Evolutionary conservation across 2,888 invertebrate genomes (phyloP).

Genomic region (Hermodice carunculata): DNA sequence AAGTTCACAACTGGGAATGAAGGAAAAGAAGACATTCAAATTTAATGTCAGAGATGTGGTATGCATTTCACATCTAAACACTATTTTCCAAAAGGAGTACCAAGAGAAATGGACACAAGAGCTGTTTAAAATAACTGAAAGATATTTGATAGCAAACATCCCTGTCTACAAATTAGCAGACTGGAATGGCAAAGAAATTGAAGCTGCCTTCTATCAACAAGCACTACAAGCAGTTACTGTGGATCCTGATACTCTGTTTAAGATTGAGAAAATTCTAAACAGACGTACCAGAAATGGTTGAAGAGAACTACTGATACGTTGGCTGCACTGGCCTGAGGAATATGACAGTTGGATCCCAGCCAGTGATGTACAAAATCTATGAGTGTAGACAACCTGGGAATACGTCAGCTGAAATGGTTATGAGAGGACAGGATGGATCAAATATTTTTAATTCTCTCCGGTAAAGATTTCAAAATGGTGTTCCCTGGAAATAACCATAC

Average conservation of each 20-base stretch:
- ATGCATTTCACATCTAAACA: neutral
- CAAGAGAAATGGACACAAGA: conserved; percentile 1
- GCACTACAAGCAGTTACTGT: neutral
- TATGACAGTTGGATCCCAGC: conserved; percentile 10
- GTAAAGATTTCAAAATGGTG: too few species aligned
- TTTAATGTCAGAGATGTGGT: conserved; percentile 10
- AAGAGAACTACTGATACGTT: neutral
- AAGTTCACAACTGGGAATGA: too few species aligned
- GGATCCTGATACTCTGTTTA: neutral
- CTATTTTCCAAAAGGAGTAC: conserved; percentile 1
- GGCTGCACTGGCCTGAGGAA: neutral
- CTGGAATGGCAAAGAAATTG: conserved; percentile 1
- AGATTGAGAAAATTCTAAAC: neutral
- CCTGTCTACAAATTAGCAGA: conserved; percentile 1
- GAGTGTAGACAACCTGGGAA: too few species aligned
- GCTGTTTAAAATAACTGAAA: neutral
- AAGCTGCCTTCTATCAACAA: conserved; percentile 11
- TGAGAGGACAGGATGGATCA: too few species aligned
- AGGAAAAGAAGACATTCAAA: neutral
- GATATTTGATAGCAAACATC: neutral
- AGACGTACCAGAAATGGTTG: neutral
- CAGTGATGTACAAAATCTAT: too few species aligned
- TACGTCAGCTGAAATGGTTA: too few species aligned
- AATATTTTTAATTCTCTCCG: too few species aligned
- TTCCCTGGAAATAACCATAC: too few species aligned